Evolutionary conservation across 1,140 invertebrate species (phyloP).

Genomic region (Lanistes nyassanus): DNA sequence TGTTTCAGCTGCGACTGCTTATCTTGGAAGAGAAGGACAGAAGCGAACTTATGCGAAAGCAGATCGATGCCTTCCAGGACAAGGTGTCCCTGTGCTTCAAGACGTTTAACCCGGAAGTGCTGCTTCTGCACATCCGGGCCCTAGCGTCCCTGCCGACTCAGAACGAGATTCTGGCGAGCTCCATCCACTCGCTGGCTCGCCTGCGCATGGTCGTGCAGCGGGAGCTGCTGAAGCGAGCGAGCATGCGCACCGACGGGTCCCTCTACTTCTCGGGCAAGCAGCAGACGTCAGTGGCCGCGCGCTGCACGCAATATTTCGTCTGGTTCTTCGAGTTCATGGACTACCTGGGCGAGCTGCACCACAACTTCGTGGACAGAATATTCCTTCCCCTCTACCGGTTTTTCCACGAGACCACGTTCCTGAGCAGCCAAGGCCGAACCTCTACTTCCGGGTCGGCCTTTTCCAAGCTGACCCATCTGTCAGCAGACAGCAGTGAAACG

Average conservation of each 20-base stretch:
- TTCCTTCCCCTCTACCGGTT: constrained; percentile 57
- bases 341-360: constrained; percentile 49
- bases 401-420: constrained; percentile 45
- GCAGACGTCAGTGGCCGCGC: constrained; percentile 22
- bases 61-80: constrained; percentile 55
- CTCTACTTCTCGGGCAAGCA: constrained; percentile 30
- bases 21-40: constrained; percentile 50
- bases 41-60: constrained; percentile 50
- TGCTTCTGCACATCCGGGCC: constrained; percentile 5
- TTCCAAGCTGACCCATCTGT: constrained; percentile 47
- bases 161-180: constrained; percentile 21
- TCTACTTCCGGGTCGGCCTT: constrained; percentile 39
- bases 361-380: constrained; percentile 55
- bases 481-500: constrained; percentile 36
- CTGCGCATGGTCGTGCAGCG: constrained; percentile 43
- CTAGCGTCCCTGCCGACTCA: constrained; percentile 20
- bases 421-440: constrained; percentile 33
- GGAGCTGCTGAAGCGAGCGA: constrained; percentile 32
- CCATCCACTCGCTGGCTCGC: constrained; percentile 43
- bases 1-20: constrained; percentile 46
- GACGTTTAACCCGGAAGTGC: constrained; percentile 49
- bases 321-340: constrained; percentile 60
- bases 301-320: constrained; percentile 52
- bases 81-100: constrained; percentile 51
- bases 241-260: constrained; percentile 39